Conservation (phyloP, 2,797 vertebrate genomes). For the Fistularia commersonii region DNA sequence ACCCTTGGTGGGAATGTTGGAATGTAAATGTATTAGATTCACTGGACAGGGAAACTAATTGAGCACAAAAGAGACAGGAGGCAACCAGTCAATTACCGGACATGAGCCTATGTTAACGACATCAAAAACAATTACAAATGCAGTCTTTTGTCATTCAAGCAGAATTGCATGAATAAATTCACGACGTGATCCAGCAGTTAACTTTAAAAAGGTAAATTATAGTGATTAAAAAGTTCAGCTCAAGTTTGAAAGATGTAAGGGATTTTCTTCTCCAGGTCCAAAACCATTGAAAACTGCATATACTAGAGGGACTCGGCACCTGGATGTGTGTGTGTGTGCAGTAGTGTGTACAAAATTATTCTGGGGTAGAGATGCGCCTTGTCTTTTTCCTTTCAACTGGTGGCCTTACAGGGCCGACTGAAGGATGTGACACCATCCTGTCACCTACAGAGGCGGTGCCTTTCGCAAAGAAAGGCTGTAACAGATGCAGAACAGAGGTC, state of each 20-base stretch:
- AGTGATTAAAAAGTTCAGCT: slow-evolving; percentile 49
- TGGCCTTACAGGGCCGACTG: not conserved
- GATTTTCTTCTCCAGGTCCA: slow-evolving; percentile 57
- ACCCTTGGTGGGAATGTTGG: slow-evolving; percentile 60
- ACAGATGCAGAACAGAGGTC: slow-evolving; percentile 40
- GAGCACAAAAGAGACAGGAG: slow-evolving; percentile 66
- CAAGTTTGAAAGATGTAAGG: slow-evolving; percentile 56
- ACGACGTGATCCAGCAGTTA: slow-evolving; percentile 71
- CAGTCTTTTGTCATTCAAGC: slow-evolving; percentile 69
- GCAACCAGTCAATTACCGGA: slow-evolving; percentile 71
- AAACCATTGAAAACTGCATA: slow-evolving; percentile 37
- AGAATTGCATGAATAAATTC: slow-evolving; percentile 74
- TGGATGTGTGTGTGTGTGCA: slow-evolving; percentile 23
- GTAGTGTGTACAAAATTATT: slow-evolving; percentile 17
- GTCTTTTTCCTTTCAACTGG: not conserved
- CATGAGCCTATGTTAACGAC: slow-evolving; percentile 66
- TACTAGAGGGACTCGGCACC: slow-evolving; percentile 17
- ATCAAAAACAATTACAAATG: slow-evolving; percentile 72
- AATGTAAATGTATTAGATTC: slow-evolving; percentile 67
- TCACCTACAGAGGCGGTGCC: too few relatives aligned
- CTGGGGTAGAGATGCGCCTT: too few relatives aligned
- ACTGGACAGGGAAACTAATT: slow-evolving; percentile 49
- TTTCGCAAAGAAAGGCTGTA: slow-evolving; percentile 33
- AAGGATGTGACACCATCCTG: slow-evolving; percentile 6
- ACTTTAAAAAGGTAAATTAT: slow-evolving; percentile 71